phyloP scores from a whole-genome alignment of 2,113 vertebrate genomes.

The Ptyas mucosa region DNA sequence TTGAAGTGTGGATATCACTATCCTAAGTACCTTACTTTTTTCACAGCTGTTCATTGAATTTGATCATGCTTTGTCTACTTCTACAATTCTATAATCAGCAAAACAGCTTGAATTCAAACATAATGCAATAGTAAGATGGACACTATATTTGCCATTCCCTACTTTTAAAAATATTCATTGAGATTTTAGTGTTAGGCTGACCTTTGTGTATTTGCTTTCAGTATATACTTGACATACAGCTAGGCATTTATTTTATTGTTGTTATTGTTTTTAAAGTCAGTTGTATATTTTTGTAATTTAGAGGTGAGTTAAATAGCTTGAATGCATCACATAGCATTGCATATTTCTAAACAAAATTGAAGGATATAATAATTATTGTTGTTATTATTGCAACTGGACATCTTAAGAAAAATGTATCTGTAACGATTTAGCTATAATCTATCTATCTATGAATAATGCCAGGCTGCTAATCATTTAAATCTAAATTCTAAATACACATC shows the following conservation, averaged over 20 bases:
- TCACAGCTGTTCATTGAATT: background rate
- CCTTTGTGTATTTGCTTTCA: conserved; percentile 19
- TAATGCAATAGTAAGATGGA: conserved; percentile 1
- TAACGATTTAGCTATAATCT: background rate
- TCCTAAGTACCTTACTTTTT: background rate
- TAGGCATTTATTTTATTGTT: background rate
- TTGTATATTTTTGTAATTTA: background rate
- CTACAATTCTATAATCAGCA: conserved; percentile 7
- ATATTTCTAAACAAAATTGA: background rate
- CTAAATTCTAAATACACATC: conserved; percentile 8
- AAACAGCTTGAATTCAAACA: background rate
- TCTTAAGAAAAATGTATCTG: background rate
- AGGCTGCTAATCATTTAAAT: conserved; percentile 10
- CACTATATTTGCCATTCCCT: background rate
- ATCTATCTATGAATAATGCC: background rate
- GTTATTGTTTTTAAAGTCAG: background rate
- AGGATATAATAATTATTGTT: background rate
- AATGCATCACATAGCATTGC: background rate
- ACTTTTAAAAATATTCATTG: conserved; percentile 1
- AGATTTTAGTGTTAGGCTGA: conserved; percentile 11
- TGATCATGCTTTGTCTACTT: background rate
- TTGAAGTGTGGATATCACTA: background rate
- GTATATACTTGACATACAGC: background rate
- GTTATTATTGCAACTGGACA: background rate
- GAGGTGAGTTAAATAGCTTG: background rate